Evolutionary conservation across 2,888 invertebrate genomes (phyloP).

Genomic region (Leptinotarsa haldemani): DNA sequence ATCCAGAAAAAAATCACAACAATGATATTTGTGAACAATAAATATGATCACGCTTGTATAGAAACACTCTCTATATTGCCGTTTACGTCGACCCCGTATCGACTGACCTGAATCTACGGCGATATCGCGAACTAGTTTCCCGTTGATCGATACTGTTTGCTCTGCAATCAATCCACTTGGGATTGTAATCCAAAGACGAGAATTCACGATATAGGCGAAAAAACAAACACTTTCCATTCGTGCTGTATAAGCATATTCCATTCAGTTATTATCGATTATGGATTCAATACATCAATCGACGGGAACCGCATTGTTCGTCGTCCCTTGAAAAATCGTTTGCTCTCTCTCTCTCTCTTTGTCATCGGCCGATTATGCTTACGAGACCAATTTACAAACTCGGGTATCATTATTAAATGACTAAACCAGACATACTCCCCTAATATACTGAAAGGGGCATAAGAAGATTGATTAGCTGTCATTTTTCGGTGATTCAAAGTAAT

Average conservation of each 20-base stretch:
- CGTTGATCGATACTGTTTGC: too few relatives aligned
- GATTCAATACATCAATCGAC: not conserved
- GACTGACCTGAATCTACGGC: too few relatives aligned
- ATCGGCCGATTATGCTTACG: not conserved
- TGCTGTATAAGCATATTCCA: not conserved
- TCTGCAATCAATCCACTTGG: too few relatives aligned
- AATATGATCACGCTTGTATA: too few relatives aligned
- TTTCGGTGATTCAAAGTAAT: not conserved
- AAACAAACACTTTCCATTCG: too few relatives aligned
- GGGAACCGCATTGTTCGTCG: not conserved
- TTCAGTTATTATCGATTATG: not conserved
- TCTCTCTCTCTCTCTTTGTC: not conserved
- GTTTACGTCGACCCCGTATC: too few relatives aligned
- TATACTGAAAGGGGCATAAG: not conserved
- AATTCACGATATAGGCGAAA: too few relatives aligned
- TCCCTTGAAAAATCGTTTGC: not conserved
- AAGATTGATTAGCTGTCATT: not conserved
- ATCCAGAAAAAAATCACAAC: too few relatives aligned
- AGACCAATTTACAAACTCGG: not conserved
- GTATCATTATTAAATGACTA: slow-evolving; percentile 13
- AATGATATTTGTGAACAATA: too few relatives aligned
- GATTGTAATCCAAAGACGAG: too few relatives aligned
- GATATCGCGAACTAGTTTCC: too few relatives aligned
- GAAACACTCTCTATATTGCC: too few relatives aligned
- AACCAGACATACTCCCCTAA: not conserved